Evolutionary conservation across 2,113 vertebrate species (phyloP), one percentile per base, ranked within the genome.

Genomic region (Lamprologus ornatipinnis): DNA sequence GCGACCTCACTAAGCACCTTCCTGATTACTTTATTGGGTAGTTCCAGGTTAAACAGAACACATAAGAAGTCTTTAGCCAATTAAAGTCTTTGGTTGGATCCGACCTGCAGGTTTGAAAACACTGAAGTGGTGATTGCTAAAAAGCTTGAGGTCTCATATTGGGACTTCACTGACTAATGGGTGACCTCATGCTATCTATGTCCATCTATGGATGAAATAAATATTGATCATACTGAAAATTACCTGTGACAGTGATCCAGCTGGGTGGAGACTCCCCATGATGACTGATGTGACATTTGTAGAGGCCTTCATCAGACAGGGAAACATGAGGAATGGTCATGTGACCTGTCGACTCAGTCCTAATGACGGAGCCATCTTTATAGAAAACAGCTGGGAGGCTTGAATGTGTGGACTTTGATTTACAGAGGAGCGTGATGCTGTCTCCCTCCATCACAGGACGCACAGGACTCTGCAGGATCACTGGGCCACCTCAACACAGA

Each of bases 281-380:
- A 19, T 19, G 58, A 63, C 58, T 19, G 28, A 63, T 63, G 58
- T 63, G 5, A 63, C 58, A 63, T 35, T 63, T 63, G 58, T 63
- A 63, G 58, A 63, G 31, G 58, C 58, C 58, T 63, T 63, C 28
- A 11, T 60, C 26, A 60, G 28, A 70, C 7, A 40, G 21, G n/a
- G 65, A 68, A 68, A 68, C 63, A 1, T 23, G 4, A 5, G 4
- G 33, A 21, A 68, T 23, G 33, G 6, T 68, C 33, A 68, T 68
- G 63, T 37, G 6, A 33, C 31, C 19, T 0, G 15, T 21, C 0
- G 2, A n/a, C 19, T 37, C 60, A 11, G 33, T 37, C 19, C 60
- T 0, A 3, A 68, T 37, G 63, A 68, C 0, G 19, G 0, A 57
- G 12, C 54, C 54, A 5, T 57, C 54, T 57, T 26, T 57, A 26